phyloP scores from a whole-genome alignment of 2,888 invertebrate genomes.

The Temnothorax unifasciatus region DNA sequence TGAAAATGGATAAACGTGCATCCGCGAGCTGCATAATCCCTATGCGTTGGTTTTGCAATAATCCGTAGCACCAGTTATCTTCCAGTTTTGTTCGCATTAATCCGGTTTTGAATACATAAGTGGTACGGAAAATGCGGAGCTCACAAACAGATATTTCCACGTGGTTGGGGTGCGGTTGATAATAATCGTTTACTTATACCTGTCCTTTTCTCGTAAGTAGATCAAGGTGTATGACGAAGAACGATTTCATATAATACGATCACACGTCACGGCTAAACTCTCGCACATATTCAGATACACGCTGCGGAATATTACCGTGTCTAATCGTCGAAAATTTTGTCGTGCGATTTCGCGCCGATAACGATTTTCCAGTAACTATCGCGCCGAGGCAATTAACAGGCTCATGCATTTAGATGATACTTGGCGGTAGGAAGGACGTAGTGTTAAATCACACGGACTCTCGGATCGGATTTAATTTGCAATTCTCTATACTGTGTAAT shows the following conservation, averaged over 20 bases:
- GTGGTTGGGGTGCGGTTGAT: not conserved
- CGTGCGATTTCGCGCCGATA: constrained; percentile 28
- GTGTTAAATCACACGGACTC: constrained; percentile 50
- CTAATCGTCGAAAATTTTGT: constrained; percentile 53
- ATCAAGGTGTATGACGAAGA: not conserved
- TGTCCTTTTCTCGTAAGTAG: not conserved
- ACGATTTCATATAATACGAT: not conserved
- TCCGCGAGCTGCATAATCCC: constrained; percentile 11
- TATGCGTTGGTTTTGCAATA: not conserved
- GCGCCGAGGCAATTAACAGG: constrained; percentile 27
- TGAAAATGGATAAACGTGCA: not conserved
- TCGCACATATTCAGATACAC: not conserved
- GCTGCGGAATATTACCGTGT: not conserved
- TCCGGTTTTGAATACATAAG: constrained; percentile 18
- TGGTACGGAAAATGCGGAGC: not conserved
- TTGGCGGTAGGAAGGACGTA: constrained; percentile 15
- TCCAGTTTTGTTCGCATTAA: constrained; percentile 12
- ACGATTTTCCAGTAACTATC: constrained; percentile 10
- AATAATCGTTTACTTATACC: constrained; percentile 19
- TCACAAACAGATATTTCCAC: not conserved
- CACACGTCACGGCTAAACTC: not conserved
- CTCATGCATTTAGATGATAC: constrained; percentile 33
- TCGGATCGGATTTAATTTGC: constrained; percentile 67
- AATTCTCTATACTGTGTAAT: constrained; percentile 68
- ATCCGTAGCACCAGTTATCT: not conserved